These are phyloP conservation scores for Ephialtes manifestator DNA, from an alignment of 2,888 invertebrate genomes.

Conservation along the genomic window DNA sequence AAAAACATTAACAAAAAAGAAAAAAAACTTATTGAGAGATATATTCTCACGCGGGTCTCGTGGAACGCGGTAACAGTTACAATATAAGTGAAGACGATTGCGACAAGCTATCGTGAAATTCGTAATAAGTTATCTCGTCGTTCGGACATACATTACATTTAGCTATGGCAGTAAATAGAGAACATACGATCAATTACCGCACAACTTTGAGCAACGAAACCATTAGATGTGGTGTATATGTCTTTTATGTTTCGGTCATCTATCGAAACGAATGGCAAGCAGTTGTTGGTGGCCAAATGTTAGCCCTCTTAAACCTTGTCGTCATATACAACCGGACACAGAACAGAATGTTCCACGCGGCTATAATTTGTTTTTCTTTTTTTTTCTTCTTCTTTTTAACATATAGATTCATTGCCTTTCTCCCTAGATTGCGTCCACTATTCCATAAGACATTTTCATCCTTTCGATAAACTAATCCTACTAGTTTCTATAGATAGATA, in stretches of 20 bases:
- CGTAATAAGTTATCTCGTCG: conserved; percentile 54
- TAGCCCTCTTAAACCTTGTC: conserved; percentile 15
- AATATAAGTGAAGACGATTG: conserved; percentile 46
- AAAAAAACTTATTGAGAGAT: conserved; percentile 13
- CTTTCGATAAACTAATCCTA: conserved; percentile 23
- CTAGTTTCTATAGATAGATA: conserved; percentile 37
- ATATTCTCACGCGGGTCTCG: conserved; percentile 15
- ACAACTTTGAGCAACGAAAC: conserved; percentile 75
- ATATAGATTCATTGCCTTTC: conserved; percentile 2
- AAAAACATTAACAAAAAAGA: neutral
- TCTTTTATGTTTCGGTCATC: conserved; percentile 38
- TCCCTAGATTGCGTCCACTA: conserved; percentile 11
- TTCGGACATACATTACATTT: conserved; percentile 63
- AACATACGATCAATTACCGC: conserved; percentile 66
- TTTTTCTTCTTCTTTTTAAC: neutral
- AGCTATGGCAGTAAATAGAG: conserved; percentile 75
- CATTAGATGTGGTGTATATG: conserved; percentile 58
- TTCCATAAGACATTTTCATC: conserved; percentile 22
- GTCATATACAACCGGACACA: neutral
- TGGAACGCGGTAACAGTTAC: conserved; percentile 28
- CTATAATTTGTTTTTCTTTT: neutral
- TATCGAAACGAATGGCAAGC: conserved; percentile 46
- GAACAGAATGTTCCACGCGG: conserved; percentile 7
- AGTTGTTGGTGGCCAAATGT: conserved; percentile 46
- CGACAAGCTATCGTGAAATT: conserved; percentile 56